phyloP scores from a whole-genome alignment of 2,888 invertebrate species.

The Andrena praecox region DNA sequence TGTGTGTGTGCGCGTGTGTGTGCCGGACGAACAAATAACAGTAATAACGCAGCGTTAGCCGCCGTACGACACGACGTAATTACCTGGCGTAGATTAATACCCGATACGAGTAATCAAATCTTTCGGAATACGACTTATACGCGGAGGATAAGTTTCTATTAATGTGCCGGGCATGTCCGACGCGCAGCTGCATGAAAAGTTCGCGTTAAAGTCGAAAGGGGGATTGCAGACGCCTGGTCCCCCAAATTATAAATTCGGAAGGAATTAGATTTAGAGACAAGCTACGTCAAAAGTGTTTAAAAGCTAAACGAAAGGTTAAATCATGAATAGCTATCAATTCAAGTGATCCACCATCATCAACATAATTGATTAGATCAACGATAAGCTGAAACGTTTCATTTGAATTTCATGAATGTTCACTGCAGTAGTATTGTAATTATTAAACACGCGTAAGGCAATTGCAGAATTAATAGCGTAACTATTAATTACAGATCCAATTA shows the following conservation, averaged over 20 bases:
- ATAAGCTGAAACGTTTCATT: constrained; percentile 34
- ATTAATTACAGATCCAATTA: constrained; percentile 22
- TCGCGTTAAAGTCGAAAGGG: neutral
- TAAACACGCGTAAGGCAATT: constrained; percentile 35
- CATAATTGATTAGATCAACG: constrained; percentile 21
- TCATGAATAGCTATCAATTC: constrained; percentile 8
- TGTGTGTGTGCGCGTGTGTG: constrained; percentile 15
- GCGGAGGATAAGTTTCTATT: constrained; percentile 6
- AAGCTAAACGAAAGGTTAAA: neutral
- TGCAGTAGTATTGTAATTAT: constrained; percentile 40
- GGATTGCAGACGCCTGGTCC: neutral
- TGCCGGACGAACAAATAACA: constrained; percentile 79
- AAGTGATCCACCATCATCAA: neutral
- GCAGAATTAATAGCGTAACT: constrained; percentile 34
- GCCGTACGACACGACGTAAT: constrained; percentile 44
- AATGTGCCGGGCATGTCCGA: neutral
- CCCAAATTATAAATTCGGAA: too few relatives aligned
- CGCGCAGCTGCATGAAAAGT: neutral
- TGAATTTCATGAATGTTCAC: constrained; percentile 22
- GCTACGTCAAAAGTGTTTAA: neutral
- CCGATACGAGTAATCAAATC: constrained; percentile 66
- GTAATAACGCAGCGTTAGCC: constrained; percentile 66
- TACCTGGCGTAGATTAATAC: constrained; percentile 61
- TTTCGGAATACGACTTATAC: constrained; percentile 27
- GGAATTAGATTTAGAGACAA: too few relatives aligned